A percentile compares a stretch with the other conserved stretches of the same genome.
Conservation (phyloP, 2,113 vertebrate genomes). For the Platichthys stellatus region DNA sequence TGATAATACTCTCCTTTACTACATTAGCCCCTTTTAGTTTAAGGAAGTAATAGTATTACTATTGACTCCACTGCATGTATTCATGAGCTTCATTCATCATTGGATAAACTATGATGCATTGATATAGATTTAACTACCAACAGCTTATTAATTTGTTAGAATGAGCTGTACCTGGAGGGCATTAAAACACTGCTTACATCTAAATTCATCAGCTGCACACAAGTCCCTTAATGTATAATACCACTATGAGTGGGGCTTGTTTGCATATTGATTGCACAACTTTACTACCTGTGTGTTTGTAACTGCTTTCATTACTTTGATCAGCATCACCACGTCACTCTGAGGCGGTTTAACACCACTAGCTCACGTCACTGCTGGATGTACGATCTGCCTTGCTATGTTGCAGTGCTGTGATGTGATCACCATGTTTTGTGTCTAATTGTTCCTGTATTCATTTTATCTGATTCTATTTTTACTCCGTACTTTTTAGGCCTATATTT, state of each 20-base stretch:
- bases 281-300: neutral
- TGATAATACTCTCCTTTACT: no score
- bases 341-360: no score
- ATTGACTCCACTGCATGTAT: neutral
- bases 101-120: neutral
- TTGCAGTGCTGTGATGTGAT: no score
- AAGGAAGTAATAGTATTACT: neutral
- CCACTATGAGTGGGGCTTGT: neutral
- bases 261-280: neutral
- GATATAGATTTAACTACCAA: neutral
- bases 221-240: neutral
- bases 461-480: no score
- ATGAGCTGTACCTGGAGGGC: neutral
- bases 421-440: no score
- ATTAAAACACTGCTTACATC: neutral
- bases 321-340: neutral
- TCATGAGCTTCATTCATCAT: neutral
- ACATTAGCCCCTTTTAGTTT: no score
- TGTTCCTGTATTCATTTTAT: no score
- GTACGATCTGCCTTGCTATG: no score
- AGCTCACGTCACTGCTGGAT: no score
- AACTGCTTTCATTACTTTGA: neutral
- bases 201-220: neutral
- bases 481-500: no score
- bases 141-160: neutral